These are phyloP conservation scores for Falco concolor DNA, from an alignment of 2,797 vertebrate genomes.

Conservation along the genomic window DNA sequence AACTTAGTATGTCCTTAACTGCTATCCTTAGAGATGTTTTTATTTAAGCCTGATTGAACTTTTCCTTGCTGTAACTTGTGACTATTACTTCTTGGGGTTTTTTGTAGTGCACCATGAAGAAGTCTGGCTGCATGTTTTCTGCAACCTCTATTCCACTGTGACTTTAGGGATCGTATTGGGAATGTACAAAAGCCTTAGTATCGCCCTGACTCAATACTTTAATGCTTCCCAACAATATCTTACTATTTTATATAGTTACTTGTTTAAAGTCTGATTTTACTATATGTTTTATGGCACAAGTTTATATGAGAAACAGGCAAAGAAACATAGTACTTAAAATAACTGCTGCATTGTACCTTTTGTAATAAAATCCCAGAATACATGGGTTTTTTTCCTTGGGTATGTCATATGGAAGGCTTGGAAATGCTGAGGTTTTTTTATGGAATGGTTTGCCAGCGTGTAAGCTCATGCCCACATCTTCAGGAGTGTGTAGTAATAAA, in stretches of 20 bases:
- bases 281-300: background rate
- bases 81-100: background rate
- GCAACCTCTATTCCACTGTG: fast-evolving
- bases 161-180: background rate
- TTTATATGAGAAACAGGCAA: background rate
- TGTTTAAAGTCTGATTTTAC: background rate
- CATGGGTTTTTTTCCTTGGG: background rate
- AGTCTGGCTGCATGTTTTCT: background rate
- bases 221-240: too few species aligned
- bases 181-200: background rate
- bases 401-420: background rate
- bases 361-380: background rate
- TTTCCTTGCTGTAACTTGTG: background rate
- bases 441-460: background rate
- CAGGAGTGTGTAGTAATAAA: background rate
- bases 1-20: background rate
- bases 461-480: conserved; percentile 11
- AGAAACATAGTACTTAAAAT: background rate
- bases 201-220: background rate
- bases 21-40: background rate
- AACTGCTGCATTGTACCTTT: background rate
- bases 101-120: background rate
- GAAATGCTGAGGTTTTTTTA: background rate
- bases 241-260: background rate
- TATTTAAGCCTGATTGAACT: background rate